Base-by-base conservation (phyloP, 2,888 invertebrate species). In the Drosophila paranaensis region DNA sequence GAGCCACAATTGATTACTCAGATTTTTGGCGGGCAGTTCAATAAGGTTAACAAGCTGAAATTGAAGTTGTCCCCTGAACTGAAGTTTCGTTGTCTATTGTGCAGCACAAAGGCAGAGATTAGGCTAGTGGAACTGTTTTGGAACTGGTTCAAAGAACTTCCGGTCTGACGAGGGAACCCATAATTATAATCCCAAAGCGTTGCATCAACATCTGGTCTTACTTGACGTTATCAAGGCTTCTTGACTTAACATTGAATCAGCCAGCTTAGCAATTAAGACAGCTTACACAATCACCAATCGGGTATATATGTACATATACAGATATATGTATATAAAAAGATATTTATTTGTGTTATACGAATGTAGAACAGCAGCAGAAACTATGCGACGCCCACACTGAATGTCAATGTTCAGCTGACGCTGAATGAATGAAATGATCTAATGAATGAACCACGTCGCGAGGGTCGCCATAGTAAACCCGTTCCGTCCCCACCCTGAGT, bases 381-480 rank as follows among this genome's bases (percentile, higher is more conserved):
- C 51, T 65, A 61, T 55, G 70, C 58, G 66, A 69, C 89, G 79
- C 83, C 83, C 89, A 84, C 89, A 58, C 30, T 25, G 45, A 58
- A 62, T 63, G 60, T 33, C 35, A 50, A 54, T 69, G 66, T 71
- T 16, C 43, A 62, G 37, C 46, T 43, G 63, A 60, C 64, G 57
- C 25, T 57, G 71, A 65, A 68, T 77, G 69, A 80, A 70, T 79
- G 81, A 58, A 70, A 88, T 84, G 81, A 81, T 81, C 81, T 82
- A 75, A 81, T 84, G 84, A 84, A 84, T 84, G 84, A 82, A 70
- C 30, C 64, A 46, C 64, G 74, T 62, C 78, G 73, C 82, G 72
- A 68, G 76, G 82, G 68, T 88, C 67, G 40, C 53, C 42, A 27
- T 63, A 66, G 68, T 67, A 77, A 58, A 51, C 57, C n/a, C 54